Evolutionary conservation across 2,888 invertebrate species (phyloP).

Genomic region (Lissonota sp.): DNA sequence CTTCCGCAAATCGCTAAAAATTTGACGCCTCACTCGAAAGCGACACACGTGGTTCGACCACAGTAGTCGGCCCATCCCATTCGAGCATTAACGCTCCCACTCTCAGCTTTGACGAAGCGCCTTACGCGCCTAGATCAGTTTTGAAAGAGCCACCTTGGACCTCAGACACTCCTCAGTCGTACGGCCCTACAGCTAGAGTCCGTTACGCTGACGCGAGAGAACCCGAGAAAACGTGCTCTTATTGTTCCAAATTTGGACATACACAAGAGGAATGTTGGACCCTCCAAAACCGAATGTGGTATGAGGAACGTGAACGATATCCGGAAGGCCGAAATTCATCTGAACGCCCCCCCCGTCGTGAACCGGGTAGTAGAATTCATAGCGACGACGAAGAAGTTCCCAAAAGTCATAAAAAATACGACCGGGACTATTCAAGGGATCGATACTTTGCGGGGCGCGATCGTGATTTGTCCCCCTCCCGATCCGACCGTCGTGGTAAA

Average conservation of each 20-base stretch:
- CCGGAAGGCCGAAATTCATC: not conserved
- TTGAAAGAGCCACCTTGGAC: not conserved
- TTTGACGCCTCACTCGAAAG: not conserved
- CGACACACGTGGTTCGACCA: not conserved
- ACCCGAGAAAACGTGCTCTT: not conserved
- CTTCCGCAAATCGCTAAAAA: not conserved
- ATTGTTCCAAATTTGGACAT: conserved; percentile 4
- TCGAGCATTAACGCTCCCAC: no score
- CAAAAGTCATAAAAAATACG: not conserved
- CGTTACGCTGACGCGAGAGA: conserved; percentile 1
- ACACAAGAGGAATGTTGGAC: not conserved
- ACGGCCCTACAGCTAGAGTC: not conserved
- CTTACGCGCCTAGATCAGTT: not conserved
- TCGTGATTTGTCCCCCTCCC: no score
- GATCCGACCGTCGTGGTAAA: no score
- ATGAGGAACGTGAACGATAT: not conserved
- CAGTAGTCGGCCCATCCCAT: not conserved
- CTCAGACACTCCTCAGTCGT: not conserved
- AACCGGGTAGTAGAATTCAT: not conserved
- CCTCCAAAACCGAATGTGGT: conserved; percentile 5
- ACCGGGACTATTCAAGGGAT: no score
- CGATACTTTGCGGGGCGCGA: no score
- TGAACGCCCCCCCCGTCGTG: not conserved
- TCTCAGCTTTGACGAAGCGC: not conserved
- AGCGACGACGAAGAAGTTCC: not conserved